Percentiles rank a stretch among this genome's conserved stretches.
These are phyloP conservation scores for Pycnomerus fuliginosus DNA, from an alignment of 2,888 invertebrate genomes.

Conservation along the genomic window DNA sequence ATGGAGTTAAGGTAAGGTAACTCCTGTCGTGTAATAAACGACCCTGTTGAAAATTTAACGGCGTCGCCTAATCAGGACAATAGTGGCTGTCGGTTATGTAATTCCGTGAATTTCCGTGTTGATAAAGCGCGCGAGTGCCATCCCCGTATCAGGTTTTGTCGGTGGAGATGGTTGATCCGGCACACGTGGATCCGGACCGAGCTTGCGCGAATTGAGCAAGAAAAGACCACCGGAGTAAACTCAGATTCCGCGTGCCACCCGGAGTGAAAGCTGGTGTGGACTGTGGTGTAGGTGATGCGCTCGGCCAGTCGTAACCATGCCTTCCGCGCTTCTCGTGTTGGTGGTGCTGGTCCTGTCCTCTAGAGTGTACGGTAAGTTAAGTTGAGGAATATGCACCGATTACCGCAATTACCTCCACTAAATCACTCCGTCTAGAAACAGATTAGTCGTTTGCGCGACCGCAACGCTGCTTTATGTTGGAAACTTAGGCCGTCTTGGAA, in stretches of 20 bases:
- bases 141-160: constrained; percentile 12
- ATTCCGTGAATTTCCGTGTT: constrained; percentile 17
- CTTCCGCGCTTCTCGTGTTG: constrained; percentile 40
- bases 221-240: constrained; percentile 26
- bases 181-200: constrained; percentile 35
- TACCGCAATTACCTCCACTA: constrained; percentile 49
- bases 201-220: constrained; percentile 33
- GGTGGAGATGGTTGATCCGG: constrained; percentile 8
- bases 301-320: constrained; percentile 39
- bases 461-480: constrained; percentile 42
- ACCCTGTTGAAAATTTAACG: constrained; percentile 16
- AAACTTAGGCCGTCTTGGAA: constrained; percentile 47
- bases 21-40: constrained; percentile 12
- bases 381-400: too few species aligned
- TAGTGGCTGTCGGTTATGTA: constrained; percentile 17
- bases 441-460: constrained; percentile 50
- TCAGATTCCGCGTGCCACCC: constrained; percentile 31
- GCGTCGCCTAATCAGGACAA: constrained; percentile 18
- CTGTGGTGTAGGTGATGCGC: constrained; percentile 36
- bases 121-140: constrained; percentile 15
- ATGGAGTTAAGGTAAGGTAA: too few species aligned
- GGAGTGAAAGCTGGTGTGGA: constrained; percentile 30
- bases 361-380: constrained; percentile 38
- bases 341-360: constrained; percentile 28
- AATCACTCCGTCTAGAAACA: constrained; percentile 51